Base-by-base conservation (phyloP, 2,888 invertebrate genomes). In the Calameuta idolon region DNA sequence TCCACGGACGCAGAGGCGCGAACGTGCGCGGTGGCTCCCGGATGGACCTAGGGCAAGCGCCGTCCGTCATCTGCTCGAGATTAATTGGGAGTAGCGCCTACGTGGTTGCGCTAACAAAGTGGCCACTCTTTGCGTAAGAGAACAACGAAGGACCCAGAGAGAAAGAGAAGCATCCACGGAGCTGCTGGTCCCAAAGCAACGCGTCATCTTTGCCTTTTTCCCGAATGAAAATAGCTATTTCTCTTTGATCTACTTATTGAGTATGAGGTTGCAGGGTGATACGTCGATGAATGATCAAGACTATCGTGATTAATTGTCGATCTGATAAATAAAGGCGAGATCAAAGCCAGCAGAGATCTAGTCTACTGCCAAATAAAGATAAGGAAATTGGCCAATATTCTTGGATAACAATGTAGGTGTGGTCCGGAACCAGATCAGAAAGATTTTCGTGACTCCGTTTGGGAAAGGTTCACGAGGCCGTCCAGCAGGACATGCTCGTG, bases 31-130 rank as follows among this genome's bases (percentile, higher is more conserved):
- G 23, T 31, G 31, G 12, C 71, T 71, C 33, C 33, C 71, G 71
- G 71, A 31, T 71, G 31, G 71, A 71, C 34, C 71, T 71, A 34
- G 34, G 12, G 5, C 71, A 71, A 71, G 5, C 71, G 71, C 12
- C 71, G 30, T 71, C 71, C 71, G 12, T 71, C 31, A 71, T 71
- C 71, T 71, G 31, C 71, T 34, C 31, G 71, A 71, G 71, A 71
- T 34, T 71, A 31, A 71, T 34, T 55, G 2, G 9, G 9, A 55
- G 55, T 9, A 55, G 55, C 23, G 23, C 9, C 55, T 55, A 23
- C 9, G 23, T 55, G 9, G 15, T 55, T 55, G 23, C 23, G 1
- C 55, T 55, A 2, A 0, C 15, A 9, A 55, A 55, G 9, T 55
- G 9, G 23, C 55, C 9, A 9, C 55, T 23, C 23, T 23, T 55